Evolutionary conservation across 2,113 vertebrate genomes (phyloP).

Genomic region (Formicarius rufipectus): DNA sequence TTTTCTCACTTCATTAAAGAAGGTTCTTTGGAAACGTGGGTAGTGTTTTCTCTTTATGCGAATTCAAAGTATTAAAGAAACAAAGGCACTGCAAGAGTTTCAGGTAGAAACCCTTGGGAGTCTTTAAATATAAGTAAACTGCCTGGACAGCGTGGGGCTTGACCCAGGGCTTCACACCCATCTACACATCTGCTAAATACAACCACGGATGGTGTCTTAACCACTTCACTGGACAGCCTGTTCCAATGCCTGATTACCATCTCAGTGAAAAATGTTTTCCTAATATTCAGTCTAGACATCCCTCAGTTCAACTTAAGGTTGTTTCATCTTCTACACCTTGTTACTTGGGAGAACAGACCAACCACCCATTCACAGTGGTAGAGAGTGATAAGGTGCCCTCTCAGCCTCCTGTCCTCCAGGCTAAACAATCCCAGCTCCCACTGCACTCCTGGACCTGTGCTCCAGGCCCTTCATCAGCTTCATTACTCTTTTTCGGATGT

Average conservation of each 20-base stretch:
- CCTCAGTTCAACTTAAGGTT: neutral
- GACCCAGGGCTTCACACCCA: neutral
- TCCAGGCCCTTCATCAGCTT: neutral
- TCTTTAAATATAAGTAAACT: neutral
- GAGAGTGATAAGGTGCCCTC: neutral
- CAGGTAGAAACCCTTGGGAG: neutral
- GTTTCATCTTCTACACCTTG: neutral
- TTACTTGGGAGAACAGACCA: fast-evolving
- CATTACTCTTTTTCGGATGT: neutral
- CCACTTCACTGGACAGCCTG: neutral
- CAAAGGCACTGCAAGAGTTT: neutral
- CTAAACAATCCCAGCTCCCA: neutral
- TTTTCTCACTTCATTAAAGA: neutral
- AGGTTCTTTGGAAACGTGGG: neutral
- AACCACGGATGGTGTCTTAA: neutral
- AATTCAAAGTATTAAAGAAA: neutral
- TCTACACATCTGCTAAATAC: neutral
- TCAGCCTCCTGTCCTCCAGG: neutral
- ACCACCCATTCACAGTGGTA: neutral
- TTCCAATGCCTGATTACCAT: neutral
- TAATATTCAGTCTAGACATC: neutral
- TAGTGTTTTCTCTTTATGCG: neutral
- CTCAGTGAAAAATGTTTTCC: neutral
- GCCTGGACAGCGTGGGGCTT: neutral
- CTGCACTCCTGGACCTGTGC: neutral